Evolutionary conservation across 2,113 vertebrate species (phyloP).

Genomic region (Otus sunia): DNA sequence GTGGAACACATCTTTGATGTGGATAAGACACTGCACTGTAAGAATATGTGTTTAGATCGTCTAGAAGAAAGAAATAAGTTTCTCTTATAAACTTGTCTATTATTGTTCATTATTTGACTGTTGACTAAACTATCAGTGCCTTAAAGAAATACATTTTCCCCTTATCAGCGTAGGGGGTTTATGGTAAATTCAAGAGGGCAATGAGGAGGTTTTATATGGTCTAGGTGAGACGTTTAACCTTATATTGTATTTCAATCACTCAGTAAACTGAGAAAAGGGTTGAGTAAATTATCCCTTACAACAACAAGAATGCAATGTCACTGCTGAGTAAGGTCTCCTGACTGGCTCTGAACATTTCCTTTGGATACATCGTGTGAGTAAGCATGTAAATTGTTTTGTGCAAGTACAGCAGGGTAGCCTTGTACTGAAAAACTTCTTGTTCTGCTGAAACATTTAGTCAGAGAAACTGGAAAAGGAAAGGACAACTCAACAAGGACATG

Average conservation of each 20-base stretch:
- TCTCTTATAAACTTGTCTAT: not conserved
- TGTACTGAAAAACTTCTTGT: not conserved
- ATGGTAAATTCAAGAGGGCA: not conserved
- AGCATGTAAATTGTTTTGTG: not conserved
- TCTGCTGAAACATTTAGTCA: not conserved
- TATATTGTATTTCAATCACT: not conserved
- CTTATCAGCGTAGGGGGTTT: fast-evolving
- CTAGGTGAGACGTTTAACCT: not conserved
- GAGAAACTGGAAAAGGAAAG: not conserved
- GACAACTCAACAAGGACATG: not conserved
- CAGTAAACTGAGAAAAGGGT: not conserved
- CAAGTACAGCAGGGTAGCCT: not conserved
- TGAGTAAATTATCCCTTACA: not conserved
- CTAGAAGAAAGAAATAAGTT: not conserved
- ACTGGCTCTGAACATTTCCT: not conserved
- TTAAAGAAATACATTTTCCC: not conserved
- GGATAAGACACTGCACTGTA: not conserved
- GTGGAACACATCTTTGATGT: not conserved
- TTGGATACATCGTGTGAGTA: not conserved
- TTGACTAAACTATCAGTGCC: not conserved
- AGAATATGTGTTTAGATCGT: not conserved
- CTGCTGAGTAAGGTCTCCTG: constrained; percentile 24
- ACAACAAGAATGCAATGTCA: not conserved
- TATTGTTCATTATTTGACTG: not conserved
- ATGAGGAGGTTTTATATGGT: not conserved